These are phyloP conservation scores for Lepus europaeus DNA, from an alignment of 2,113 vertebrate genomes.

Conservation along the genomic window DNA sequence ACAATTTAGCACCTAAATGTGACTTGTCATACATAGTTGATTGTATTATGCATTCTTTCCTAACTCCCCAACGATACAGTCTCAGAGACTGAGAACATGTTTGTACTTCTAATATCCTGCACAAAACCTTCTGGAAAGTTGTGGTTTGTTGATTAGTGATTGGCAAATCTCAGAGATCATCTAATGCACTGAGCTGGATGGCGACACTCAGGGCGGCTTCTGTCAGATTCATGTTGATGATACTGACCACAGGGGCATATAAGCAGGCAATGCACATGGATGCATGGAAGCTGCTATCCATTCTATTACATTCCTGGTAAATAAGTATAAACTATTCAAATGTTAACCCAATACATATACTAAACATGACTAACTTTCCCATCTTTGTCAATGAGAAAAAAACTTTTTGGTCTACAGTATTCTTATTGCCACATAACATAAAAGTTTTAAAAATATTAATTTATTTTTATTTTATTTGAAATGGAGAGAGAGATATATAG, in stretches of 20 bases:
- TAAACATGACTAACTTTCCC: background rate
- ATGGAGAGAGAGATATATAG: too few relatives aligned
- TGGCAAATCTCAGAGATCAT: background rate
- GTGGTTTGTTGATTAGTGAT: background rate
- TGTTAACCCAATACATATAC: background rate
- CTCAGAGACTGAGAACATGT: background rate
- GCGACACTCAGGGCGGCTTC: background rate
- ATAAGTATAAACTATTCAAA: background rate
- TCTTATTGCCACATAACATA: background rate
- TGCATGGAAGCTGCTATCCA: background rate
- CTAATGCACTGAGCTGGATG: background rate
- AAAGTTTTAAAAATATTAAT: background rate
- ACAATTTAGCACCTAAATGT: background rate
- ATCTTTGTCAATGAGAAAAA: background rate
- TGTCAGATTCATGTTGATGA: background rate
- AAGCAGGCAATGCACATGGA: fast-evolving
- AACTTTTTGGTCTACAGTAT: background rate
- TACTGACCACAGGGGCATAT: background rate
- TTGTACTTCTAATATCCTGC: background rate
- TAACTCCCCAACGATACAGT: background rate
- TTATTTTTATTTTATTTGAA: too few relatives aligned
- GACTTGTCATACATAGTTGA: background rate
- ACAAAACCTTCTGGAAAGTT: background rate
- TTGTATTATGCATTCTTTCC: background rate
- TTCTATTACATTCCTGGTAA: background rate